Conservation (phyloP, 2,113 vertebrate genomes). For the Malurus cyaneus region DNA sequence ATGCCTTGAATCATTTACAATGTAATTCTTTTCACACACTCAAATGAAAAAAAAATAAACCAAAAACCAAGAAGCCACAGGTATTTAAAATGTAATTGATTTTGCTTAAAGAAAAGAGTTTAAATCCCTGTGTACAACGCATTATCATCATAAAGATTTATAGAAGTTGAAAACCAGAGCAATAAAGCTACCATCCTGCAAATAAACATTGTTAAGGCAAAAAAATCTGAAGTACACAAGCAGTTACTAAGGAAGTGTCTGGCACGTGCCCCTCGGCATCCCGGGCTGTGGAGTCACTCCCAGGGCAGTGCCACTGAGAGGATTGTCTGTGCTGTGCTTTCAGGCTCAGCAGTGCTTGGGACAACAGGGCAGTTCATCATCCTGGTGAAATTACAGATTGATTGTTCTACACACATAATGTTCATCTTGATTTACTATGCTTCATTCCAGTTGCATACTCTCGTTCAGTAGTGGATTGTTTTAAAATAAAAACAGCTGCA, state of each 20-base stretch:
- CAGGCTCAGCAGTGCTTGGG: neutral
- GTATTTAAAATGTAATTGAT: neutral
- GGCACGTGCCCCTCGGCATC: rapidly evolving
- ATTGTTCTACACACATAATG: neutral
- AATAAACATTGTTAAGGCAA: neutral
- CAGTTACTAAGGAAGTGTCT: neutral
- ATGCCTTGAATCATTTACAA: slow-evolving; percentile 28
- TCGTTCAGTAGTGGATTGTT: neutral
- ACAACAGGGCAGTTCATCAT: neutral
- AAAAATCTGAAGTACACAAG: neutral
- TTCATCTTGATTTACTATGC: neutral
- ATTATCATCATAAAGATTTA: neutral
- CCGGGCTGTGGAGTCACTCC: neutral
- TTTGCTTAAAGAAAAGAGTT: neutral
- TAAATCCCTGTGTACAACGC: neutral
- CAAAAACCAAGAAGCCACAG: neutral
- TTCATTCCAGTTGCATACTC: neutral
- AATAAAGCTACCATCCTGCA: neutral
- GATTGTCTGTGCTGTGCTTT: neutral
- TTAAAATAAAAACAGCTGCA: slow-evolving; percentile 19
- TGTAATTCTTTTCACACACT: slow-evolving; percentile 53
- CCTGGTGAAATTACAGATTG: neutral
- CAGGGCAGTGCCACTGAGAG: neutral
- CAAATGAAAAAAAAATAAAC: neutral
- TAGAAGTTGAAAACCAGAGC: neutral